Percentiles rank a stretch among this genome's conserved stretches.
phyloP scores from a whole-genome alignment of 1,140 invertebrate genomes.

The Holotrichia oblita region DNA sequence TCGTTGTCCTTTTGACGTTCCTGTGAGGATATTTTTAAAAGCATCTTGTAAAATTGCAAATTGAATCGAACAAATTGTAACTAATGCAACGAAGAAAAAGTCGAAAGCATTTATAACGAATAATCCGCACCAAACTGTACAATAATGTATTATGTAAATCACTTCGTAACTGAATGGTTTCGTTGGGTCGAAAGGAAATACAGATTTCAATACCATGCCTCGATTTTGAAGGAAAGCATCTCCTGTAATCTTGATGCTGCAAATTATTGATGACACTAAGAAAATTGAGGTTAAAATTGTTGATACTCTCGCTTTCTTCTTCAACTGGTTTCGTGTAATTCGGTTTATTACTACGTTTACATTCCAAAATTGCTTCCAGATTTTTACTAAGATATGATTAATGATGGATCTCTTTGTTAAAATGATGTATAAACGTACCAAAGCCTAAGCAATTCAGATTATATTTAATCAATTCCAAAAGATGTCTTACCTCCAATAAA shows the following conservation, averaged over 20 bases:
- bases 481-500: not conserved
- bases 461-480: no score
- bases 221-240: not conserved
- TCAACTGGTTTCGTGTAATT: not conserved
- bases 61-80: conserved; percentile 16
- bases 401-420: not conserved
- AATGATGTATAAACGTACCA: not conserved
- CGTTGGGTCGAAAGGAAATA: not conserved
- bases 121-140: not conserved
- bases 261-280: not conserved
- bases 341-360: not conserved
- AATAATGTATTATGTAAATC: conserved; percentile 4
- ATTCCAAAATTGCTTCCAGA: conserved; percentile 28
- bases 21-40: not conserved
- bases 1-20: not conserved
- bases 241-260: not conserved
- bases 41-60: conserved; percentile 24
- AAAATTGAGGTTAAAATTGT: not conserved
- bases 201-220: not conserved
- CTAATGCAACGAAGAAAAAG: conserved; percentile 18
- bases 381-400: conserved; percentile 10
- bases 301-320: not conserved
- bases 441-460: no score
- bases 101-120: conserved; percentile 14
- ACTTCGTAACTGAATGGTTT: not conserved